phyloP scores from a whole-genome alignment of 2,797 vertebrate genomes.

The Sylvilagus floridanus region DNA sequence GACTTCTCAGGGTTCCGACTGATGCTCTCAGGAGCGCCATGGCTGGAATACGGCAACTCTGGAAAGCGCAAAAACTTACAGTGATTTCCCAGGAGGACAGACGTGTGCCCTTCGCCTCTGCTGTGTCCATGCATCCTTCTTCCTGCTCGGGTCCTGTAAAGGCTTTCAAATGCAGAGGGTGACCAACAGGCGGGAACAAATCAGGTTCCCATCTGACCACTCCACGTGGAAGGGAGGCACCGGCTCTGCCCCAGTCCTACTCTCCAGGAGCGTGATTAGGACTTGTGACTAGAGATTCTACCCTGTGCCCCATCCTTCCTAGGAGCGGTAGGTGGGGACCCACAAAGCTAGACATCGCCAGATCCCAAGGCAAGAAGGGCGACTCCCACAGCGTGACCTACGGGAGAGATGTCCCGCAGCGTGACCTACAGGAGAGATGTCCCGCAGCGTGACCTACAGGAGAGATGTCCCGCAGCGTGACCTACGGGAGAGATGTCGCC shows the following conservation, averaged over 20 bases:
- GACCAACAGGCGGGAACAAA: neutral
- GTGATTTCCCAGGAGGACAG: neutral
- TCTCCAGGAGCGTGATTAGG: neutral
- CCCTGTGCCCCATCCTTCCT: neutral
- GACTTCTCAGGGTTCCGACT: neutral
- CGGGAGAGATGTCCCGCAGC: neutral
- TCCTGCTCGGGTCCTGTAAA: too few relatives aligned
- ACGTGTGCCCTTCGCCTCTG: neutral
- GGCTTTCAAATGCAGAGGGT: neutral
- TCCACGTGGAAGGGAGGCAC: neutral
- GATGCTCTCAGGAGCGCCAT: neutral
- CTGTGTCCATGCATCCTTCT: too few relatives aligned
- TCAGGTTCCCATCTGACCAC: neutral
- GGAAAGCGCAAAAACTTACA: neutral
- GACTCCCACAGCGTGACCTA: accelerated
- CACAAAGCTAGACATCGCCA: neutral
- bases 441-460: accelerated
- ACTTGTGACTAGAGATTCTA: too few relatives aligned
- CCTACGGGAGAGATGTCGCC: neutral
- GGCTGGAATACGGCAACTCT: neutral
- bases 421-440: neutral
- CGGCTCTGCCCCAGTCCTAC: too few relatives aligned
- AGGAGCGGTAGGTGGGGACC: accelerated
- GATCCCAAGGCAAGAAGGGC: neutral
- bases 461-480: accelerated